Evolutionary conservation across 1,140 invertebrate species (phyloP), one percentile per base, ranked within the genome.

Genomic region (Ephestia elutella): DNA sequence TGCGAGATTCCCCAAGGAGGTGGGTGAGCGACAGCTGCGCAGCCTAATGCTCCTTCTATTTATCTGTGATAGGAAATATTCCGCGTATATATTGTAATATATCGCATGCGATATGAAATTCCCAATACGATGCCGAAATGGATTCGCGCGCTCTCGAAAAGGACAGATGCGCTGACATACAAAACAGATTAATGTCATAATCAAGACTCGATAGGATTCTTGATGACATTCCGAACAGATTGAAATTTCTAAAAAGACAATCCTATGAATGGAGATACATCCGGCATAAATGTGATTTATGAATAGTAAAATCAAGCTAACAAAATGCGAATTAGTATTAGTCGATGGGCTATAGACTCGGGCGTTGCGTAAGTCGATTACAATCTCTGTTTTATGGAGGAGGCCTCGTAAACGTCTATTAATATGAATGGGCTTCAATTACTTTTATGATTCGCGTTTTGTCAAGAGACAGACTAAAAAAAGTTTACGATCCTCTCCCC

Each of bases 341-440:
- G 71, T 68, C 65, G 70, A 78, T 83, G 62, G 70, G 69, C 66
- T 73, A 77, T 70, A 75, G 70, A 65, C 65, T 67, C 63, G 69
- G 58, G 65, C 65, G 71, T 80, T 82, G 69, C 73, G 71, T 74
- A 84, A 86, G 63, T 63, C 56, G 83, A 83, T 78, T 81, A 86
- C 82, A 88, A 88, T 87, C 82, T 86, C 84, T 70, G 78, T 87
- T 88, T 88, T 88, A 88, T 86, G 75, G 82, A 66, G 59, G 68
- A 80, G 77, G 73, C 67, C 71, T 85, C 82, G 78, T 89, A 89
- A 89, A 87, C 75, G 83, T 89, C 86, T 84, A 87, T 89, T 89
- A 89, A 89, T 87, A 89, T 89, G 84, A 89, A 89, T 87, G 79
- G 82, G 75, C 73, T 78, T 79, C 86, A 89, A 89, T 89, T 89